A percentile compares a stretch with the other conserved stretches of the same genome.
Conservation (phyloP, 30 jellyfish, hydroid and myxozoan species). For the Aurelia sp. region DNA sequence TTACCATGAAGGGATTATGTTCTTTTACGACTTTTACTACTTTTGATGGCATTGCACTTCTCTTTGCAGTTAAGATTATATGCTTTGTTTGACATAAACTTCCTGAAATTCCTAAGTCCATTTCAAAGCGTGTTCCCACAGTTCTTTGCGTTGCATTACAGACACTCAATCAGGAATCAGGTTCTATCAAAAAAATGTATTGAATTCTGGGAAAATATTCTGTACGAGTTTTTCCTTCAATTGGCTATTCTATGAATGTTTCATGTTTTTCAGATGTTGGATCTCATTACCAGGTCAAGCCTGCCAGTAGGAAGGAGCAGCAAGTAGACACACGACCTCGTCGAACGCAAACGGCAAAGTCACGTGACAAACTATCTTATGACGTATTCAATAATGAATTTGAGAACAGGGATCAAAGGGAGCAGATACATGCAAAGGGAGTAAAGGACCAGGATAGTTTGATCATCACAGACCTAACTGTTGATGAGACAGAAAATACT, state of each 20-base stretch:
- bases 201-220: too few relatives aligned
- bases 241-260: not conserved
- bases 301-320: not conserved
- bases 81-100: too few relatives aligned
- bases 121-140: too few relatives aligned
- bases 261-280: slow-evolving; percentile 50
- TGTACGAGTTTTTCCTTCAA: not conserved
- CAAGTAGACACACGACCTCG: not conserved
- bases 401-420: not conserved
- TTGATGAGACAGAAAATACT: slow-evolving; percentile 4
- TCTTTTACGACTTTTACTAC: too few relatives aligned
- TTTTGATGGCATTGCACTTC: too few relatives aligned
- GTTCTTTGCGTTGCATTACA: too few relatives aligned
- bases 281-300: slow-evolving; percentile 8
- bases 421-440: not conserved
- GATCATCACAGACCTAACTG: slow-evolving; percentile 41
- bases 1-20: too few relatives aligned
- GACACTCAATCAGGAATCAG: too few relatives aligned
- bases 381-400: not conserved
- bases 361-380: slow-evolving; percentile 2
- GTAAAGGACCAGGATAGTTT: slow-evolving; percentile 11
- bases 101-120: not conserved
- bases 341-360: slow-evolving; percentile 12
- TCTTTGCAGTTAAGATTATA: too few relatives aligned
- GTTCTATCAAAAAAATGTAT: too few relatives aligned